These are phyloP conservation scores for Atethmia centrago DNA, from an alignment of 2,888 invertebrate genomes.

Conservation along the genomic window DNA sequence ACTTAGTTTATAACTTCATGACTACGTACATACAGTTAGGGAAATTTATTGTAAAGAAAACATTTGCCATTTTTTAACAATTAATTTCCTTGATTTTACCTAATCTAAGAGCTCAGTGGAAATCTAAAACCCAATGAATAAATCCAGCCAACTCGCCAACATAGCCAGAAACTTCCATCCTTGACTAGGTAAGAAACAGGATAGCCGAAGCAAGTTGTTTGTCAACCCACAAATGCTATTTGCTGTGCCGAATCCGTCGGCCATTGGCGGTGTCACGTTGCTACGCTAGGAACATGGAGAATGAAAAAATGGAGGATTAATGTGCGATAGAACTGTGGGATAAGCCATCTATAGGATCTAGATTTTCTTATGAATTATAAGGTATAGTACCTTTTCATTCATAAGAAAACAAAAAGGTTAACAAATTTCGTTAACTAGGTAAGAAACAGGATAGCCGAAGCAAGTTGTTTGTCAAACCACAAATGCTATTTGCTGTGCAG, in stretches of 20 bases:
- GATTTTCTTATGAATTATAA: no score
- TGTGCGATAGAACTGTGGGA: no score
- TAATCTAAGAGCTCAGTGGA: neutral
- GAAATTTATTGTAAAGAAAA: neutral
- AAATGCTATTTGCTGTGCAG: no score
- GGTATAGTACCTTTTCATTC: no score
- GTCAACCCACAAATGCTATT: constrained; percentile 86
- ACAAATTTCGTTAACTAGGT: no score
- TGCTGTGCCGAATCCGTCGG: constrained; percentile 86
- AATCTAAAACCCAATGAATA: constrained; percentile 9
- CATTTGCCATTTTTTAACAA: neutral
- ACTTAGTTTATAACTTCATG: neutral
- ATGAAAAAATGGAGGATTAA: constrained; percentile 19
- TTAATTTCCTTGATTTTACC: neutral
- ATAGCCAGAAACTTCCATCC: constrained; percentile 24
- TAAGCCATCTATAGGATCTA: neutral
- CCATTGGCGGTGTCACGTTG: constrained; percentile 88
- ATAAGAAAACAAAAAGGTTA: no score
- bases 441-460: no score
- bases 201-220: constrained; percentile 87
- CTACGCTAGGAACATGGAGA: constrained; percentile 25
- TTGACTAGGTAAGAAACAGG: constrained; percentile 76
- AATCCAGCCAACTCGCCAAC: constrained; percentile 20
- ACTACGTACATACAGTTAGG: neutral
- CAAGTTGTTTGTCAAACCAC: no score